Evolutionary conservation across 2,888 invertebrate species (phyloP), one percentile per base, ranked within the genome.

Genomic region (Nomada flava): DNA sequence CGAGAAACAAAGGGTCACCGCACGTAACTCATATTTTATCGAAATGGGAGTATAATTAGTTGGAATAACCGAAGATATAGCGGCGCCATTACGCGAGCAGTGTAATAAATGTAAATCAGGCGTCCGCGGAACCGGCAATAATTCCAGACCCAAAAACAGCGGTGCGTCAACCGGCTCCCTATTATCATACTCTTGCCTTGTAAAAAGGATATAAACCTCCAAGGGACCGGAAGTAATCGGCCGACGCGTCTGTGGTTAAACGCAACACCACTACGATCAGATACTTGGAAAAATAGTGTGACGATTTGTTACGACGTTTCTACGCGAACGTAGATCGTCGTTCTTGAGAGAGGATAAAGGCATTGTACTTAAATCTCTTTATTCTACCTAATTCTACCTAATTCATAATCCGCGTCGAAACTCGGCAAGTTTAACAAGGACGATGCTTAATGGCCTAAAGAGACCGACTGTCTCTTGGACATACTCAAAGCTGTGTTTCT

Each of bases 21-120:
- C 88, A 87, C 87, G 88, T 86, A 83, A 83, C 85, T 89, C 91
- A 86, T 92, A 92, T 92, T 91, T 93, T 91, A 92, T 91, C 90
- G 86, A 88, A 92, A 93, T 92, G 92, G 91, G 89, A 90, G 90
- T 91, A 92, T 92, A 92, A 93, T 93, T 93, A 92, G 92, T 92
- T 92, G 90, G 89, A 92, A 92, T 92, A 92, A 92, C 91, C 91
- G 92, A 92, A 91, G 91, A 91, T 92, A 91, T 91, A 92, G 91
- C 90, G 91, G 72, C 89, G 88, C 91, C 92, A 93, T 93, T 93
- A 92, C 90, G 90, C 89, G 90, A 91, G 89, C 90, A 86, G 87
- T 86, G 92, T 91, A 91, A 93, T 93, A 93, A 93, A 93, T 93
- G 92, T 93, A 93, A 93, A 93, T 93, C 92, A 93, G 92, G 89